Percentiles rank a stretch among this genome's conserved stretches.
Evolutionary conservation across 2,888 invertebrate species (phyloP).

Genomic region (Automeris io): DNA sequence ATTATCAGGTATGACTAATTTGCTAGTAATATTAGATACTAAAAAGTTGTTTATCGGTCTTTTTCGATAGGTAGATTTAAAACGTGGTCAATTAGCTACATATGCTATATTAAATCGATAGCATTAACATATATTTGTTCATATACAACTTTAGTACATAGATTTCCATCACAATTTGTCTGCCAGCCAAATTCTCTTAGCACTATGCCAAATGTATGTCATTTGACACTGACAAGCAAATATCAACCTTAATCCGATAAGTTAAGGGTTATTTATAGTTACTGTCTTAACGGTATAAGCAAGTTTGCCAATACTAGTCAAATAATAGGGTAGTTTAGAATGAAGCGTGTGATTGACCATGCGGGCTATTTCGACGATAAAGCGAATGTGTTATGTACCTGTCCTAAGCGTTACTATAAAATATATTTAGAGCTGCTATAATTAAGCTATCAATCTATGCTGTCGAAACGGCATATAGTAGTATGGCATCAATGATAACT

Average conservation of each 20-base stretch:
- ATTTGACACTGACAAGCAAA: neutral
- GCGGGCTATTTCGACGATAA: neutral
- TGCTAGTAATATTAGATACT: too few relatives aligned
- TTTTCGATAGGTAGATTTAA: too few relatives aligned
- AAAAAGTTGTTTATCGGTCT: too few relatives aligned
- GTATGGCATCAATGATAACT: too few relatives aligned
- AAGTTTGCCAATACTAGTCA: neutral
- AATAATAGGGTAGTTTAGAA: neutral
- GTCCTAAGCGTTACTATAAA: neutral
- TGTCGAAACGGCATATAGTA: too few relatives aligned
- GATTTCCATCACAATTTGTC: slow-evolving; percentile 1
- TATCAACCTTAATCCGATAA: neutral
- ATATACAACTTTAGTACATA: too few relatives aligned
- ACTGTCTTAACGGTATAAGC: neutral
- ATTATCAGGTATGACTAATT: too few relatives aligned
- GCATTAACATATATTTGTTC: too few relatives aligned
- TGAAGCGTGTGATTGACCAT: neutral
- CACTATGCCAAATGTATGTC: neutral
- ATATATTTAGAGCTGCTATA: too few relatives aligned
- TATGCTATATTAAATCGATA: too few relatives aligned
- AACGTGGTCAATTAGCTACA: too few relatives aligned
- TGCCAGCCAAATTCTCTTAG: neutral
- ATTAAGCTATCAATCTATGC: too few relatives aligned
- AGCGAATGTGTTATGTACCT: neutral
- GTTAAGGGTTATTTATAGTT: neutral